These are phyloP conservation scores for Augochlorella aurata DNA, from an alignment of 2,888 invertebrate genomes.

Conservation along the genomic window DNA sequence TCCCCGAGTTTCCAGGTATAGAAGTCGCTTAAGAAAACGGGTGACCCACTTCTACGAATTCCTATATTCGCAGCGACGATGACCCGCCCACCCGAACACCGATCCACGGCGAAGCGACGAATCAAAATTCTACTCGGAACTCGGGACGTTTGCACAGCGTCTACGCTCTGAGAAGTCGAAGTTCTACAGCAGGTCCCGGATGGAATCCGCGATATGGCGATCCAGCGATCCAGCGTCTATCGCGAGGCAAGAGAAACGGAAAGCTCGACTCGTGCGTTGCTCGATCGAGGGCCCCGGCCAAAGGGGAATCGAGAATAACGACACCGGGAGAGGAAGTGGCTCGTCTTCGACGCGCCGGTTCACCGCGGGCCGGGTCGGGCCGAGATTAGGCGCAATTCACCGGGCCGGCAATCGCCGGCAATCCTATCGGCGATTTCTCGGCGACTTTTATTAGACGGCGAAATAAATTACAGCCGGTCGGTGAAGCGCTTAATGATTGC, in stretches of 20 bases:
- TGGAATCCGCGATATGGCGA: neutral
- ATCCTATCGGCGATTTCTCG: constrained; percentile 41
- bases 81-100: too few relatives aligned
- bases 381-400: constrained; percentile 33
- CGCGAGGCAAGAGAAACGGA: neutral
- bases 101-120: too few relatives aligned
- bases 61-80: too few relatives aligned
- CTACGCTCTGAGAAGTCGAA: too few relatives aligned
- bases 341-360: neutral
- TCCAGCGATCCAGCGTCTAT: neutral
- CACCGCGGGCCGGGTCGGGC: too few relatives aligned
- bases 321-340: constrained; percentile 18
- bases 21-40: too few relatives aligned
- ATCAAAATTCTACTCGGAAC: too few relatives aligned
- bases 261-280: constrained; percentile 1
- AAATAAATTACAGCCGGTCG: constrained; percentile 50
- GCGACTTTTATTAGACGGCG: constrained; percentile 51
- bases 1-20: too few relatives aligned
- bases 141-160: too few relatives aligned
- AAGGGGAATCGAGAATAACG: constrained; percentile 12
- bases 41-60: too few relatives aligned
- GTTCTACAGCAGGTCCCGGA: neutral
- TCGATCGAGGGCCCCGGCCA: neutral
- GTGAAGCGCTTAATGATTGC: constrained; percentile 37
- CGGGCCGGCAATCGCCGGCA: constrained; percentile 12